Evolutionary conservation across 2,888 invertebrate genomes (phyloP).

Genomic region (Acleris laterana): DNA sequence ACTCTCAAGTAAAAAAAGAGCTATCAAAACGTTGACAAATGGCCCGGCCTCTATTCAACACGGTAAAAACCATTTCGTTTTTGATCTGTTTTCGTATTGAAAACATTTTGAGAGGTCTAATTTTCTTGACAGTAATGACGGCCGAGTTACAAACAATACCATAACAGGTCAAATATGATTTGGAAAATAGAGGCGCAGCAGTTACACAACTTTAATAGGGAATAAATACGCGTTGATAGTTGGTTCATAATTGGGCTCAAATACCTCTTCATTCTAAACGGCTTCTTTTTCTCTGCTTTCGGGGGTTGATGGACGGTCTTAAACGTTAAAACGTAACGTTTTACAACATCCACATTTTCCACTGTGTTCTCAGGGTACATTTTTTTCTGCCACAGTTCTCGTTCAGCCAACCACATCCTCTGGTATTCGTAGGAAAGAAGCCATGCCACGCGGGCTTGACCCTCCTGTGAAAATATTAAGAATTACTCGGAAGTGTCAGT

Average conservation of each 20-base stretch:
- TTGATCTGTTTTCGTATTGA: no score
- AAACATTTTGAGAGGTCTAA: no score
- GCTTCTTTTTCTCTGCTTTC: conserved; percentile 77
- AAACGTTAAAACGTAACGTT: conserved; percentile 74
- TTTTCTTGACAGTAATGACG: no score
- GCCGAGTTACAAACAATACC: no score
- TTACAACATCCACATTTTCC: conserved; percentile 73
- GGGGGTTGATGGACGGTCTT: conserved; percentile 70
- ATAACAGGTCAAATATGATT: no score
- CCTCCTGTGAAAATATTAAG: conserved; percentile 57
- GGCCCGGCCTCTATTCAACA: no score
- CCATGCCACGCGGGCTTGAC: conserved; percentile 70
- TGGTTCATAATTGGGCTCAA: conserved; percentile 35
- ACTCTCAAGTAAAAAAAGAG: no score
- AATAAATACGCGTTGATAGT: not conserved
- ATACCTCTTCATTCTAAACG: conserved; percentile 78
- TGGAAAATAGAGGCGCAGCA: no score
- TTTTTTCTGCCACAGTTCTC: conserved; percentile 79
- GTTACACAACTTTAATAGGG: no score
- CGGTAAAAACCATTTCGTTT: no score
- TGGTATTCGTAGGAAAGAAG: conserved; percentile 84
- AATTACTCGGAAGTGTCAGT: not conserved
- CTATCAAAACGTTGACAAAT: no score
- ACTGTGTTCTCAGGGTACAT: conserved; percentile 79
- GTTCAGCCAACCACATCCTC: conserved; percentile 84